Percentiles rank a stretch among this genome's conserved stretches.
phyloP scores from a whole-genome alignment of 2,113 vertebrate species.

The Calonectris borealis region DNA sequence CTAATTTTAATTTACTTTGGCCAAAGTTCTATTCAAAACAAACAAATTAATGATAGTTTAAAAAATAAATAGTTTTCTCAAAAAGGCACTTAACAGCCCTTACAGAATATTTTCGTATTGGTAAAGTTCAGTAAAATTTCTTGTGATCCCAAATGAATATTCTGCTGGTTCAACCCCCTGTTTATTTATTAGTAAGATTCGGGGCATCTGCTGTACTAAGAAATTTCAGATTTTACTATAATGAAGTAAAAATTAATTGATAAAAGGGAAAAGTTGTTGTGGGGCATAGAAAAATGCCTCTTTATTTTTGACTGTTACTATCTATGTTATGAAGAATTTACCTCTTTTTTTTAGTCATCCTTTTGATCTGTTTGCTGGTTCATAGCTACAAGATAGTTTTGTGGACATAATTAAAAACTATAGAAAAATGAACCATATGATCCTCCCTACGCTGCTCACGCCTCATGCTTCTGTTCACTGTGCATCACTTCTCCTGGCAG shows the following conservation, averaged over 20 bases:
- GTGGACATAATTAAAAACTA: neutral
- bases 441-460: neutral
- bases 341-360: neutral
- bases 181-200: neutral
- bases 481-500: neutral
- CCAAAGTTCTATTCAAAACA: neutral
- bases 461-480: neutral
- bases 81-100: neutral
- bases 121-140: neutral
- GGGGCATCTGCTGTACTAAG: neutral
- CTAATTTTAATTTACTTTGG: neutral
- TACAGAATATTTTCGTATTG: neutral
- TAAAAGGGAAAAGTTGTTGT: neutral
- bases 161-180: neutral
- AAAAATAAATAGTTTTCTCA: neutral
- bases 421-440: neutral
- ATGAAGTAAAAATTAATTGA: neutral
- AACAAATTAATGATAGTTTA: neutral
- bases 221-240: neutral
- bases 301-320: neutral
- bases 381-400: neutral
- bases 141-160: neutral
- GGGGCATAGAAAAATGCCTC: neutral
- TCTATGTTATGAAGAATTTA: neutral
- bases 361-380: neutral